Base-by-base conservation (phyloP, 2,113 vertebrate genomes). In the Odontophorus gujanensis region DNA sequence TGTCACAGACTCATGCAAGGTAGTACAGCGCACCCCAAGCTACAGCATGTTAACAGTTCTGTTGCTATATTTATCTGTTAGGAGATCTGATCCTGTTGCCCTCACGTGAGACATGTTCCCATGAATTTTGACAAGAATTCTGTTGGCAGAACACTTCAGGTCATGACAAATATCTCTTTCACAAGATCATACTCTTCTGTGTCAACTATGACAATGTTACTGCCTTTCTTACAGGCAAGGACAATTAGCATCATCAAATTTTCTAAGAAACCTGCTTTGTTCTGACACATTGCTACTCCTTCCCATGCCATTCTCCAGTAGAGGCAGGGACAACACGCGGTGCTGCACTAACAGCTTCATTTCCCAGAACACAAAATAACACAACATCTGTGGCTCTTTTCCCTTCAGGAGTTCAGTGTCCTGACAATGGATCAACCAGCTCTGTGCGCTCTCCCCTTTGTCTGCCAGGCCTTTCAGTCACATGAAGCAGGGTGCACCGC, bases 401-500 rank as follows among this genome's bases (percentile, higher is more conserved):
- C 63, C 58, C n/a, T 89, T 62, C 42, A 68, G 73, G 40, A 85
- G 28, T 74, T 71, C 1, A 0, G 61, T 53, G 58, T 38, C 45
- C 51, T 82, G 71, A 75, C 85, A 93, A 81, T n/a, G 18, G 89
- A 95, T 90, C 43, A 75, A 75, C 51, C 9, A 3, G 22, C 40
- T 73, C 3, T 51, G 24, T 28, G 67, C 28, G 77, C 4, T 10
- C 13, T 14, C 7, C 30, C 30, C 5, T 72, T 72, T 69, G 40
- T 30, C 66, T 88, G 8, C 57, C 24, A 63, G 32, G 20, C 7
- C 34, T 81, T 87, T 76, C 48, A 58, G 15, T 66, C 43, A 28
- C 0, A 0, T 13, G 4, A 62, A 2, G 0, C 47, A 3, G 6
- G 9, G 43, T 47, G 65, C 13, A 42, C 34, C 36, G 57, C 61